Conservation (phyloP, 2,888 invertebrate species). For the Plagodis pulveraria region DNA sequence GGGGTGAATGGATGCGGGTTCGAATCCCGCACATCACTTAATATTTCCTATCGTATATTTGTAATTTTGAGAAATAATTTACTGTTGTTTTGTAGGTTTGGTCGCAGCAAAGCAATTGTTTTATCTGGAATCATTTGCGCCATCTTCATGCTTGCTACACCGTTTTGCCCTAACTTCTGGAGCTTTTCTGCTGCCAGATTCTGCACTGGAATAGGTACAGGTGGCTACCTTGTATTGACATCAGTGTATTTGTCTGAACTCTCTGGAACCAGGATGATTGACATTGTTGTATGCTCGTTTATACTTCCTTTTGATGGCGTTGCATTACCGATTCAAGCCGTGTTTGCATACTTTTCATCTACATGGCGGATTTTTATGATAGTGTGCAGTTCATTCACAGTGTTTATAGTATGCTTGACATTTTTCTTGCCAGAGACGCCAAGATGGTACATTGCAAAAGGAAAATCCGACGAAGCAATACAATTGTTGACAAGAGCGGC, state of each 20-base stretch:
- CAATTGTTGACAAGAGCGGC: constrained; percentile 54
- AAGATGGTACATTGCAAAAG: constrained; percentile 61
- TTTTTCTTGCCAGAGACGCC: constrained; percentile 63
- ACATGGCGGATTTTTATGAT: constrained; percentile 56
- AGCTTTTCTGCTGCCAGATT: constrained; percentile 86
- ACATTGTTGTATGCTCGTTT: constrained; percentile 49
- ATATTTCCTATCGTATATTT: no score
- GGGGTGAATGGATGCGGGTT: no score
- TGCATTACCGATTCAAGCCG: constrained; percentile 44
- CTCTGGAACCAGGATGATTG: constrained; percentile 78
- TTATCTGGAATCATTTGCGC: constrained; percentile 87
- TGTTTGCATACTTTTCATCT: constrained; percentile 52
- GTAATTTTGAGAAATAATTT: background rate
- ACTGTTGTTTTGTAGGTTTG: constrained; percentile 50
- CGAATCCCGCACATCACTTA: no score
- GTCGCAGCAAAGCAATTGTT: constrained; percentile 85
- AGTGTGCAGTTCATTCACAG: constrained; percentile 42
- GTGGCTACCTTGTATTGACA: constrained; percentile 88
- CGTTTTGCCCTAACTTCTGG: constrained; percentile 84
- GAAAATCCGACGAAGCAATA: constrained; percentile 49
- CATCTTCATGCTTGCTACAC: constrained; percentile 86
- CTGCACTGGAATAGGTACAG: constrained; percentile 88
- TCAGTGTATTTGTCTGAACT: constrained; percentile 83
- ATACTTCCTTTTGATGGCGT: constrained; percentile 50
- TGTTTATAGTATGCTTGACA: constrained; percentile 44